These are phyloP conservation scores for Mesorhabditis spiculigera DNA, from an alignment of 2,888 invertebrate genomes.

Conservation along the genomic window DNA sequence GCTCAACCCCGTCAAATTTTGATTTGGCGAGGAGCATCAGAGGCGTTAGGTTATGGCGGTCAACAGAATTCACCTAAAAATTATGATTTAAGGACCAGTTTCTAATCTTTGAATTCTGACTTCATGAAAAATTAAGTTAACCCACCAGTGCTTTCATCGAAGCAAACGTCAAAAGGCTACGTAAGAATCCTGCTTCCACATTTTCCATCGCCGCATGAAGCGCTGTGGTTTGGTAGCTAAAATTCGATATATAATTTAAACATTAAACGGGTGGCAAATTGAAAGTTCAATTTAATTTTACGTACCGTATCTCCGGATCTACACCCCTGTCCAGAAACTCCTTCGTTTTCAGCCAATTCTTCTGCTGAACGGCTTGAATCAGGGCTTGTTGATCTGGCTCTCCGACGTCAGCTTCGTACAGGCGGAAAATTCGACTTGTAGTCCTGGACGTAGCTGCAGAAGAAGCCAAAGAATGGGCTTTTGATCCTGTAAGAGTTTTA, in stretches of 20 bases:
- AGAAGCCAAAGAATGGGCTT: too few relatives aligned
- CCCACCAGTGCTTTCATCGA: background rate
- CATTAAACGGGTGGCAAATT: too few relatives aligned
- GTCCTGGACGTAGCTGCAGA: too few relatives aligned
- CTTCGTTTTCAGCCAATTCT: background rate
- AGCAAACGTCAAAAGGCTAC: background rate
- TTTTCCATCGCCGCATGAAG: background rate
- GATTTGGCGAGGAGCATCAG: background rate
- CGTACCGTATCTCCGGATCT: background rate
- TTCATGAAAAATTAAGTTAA: background rate
- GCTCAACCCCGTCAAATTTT: background rate
- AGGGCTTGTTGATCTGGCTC: too few relatives aligned
- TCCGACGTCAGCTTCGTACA: too few relatives aligned
- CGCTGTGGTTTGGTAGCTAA: background rate
- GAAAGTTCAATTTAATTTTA: too few relatives aligned
- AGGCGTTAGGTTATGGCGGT: background rate
- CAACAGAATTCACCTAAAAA: background rate
- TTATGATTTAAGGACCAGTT: background rate
- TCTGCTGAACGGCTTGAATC: too few relatives aligned
- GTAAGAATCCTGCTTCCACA: background rate
- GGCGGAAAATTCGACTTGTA: too few relatives aligned
- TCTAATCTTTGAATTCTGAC: background rate
- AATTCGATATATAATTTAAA: background rate
- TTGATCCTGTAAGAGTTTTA: too few relatives aligned
- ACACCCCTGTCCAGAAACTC: background rate